Conservation (phyloP, 2,888 invertebrate species). For the Sacculina carcini region DNA sequence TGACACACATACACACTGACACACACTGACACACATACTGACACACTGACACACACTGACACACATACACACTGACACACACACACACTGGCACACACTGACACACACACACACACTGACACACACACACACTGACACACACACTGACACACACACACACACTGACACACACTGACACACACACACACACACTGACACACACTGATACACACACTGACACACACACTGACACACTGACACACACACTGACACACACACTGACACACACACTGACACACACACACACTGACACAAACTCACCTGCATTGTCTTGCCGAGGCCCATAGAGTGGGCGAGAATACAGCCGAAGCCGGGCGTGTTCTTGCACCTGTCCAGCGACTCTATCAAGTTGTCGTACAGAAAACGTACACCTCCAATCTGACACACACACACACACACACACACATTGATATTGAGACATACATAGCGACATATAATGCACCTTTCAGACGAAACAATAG, state of each 20-base stretch:
- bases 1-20: too few species aligned
- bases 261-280: not conserved
- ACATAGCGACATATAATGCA: not conserved
- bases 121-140: not conserved
- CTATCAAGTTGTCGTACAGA: slow-evolving; percentile 86
- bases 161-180: not conserved
- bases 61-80: too few species aligned
- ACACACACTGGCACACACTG: too few species aligned
- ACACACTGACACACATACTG: too few species aligned
- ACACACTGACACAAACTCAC: slow-evolving; percentile 14
- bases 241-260: not conserved
- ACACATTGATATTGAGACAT: not conserved
- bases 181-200: not conserved
- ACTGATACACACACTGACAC: not conserved
- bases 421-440: not conserved
- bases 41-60: too few species aligned
- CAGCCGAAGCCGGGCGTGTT: slow-evolving; percentile 78
- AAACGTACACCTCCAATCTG: slow-evolving; percentile 81
- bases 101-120: not conserved
- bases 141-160: too few species aligned
- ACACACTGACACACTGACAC: not conserved
- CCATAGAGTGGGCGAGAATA: slow-evolving; percentile 96
- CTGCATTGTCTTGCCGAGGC: slow-evolving; percentile 89
- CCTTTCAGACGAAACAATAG: too few species aligned
- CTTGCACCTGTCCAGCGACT: slow-evolving; percentile 63